Evolutionary conservation across 92 coral and sea anemone species (phyloP).

Genomic region (Umimayanthus chanpuru): DNA sequence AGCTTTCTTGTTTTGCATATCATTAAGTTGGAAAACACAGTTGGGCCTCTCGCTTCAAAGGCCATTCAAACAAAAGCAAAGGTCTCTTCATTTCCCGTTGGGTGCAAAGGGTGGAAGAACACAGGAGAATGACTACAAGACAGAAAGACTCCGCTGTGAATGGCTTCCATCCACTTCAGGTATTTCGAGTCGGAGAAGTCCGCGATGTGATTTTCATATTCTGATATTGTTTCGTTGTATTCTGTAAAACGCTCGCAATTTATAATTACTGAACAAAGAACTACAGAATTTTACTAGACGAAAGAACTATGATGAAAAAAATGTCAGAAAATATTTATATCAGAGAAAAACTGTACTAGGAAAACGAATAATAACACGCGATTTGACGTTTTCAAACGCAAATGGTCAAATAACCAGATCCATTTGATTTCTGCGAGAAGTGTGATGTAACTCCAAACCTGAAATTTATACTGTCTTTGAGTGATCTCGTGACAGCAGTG

Average conservation of each 20-base stretch:
- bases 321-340: too few species aligned
- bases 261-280: neutral
- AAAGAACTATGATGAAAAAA: neutral
- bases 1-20: constrained; percentile 1
- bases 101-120: neutral
- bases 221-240: too few species aligned
- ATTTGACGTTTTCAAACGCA: neutral
- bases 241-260: neutral
- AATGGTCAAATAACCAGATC: neutral
- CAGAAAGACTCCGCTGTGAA: neutral
- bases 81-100: neutral
- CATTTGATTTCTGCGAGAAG: neutral
- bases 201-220: neutral
- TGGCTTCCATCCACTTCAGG: constrained; percentile 1
- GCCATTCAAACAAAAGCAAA: neutral
- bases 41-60: neutral
- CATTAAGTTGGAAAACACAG: neutral
- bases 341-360: neutral
- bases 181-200: neutral
- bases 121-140: neutral
- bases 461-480: neutral
- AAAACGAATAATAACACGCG: too few species aligned
- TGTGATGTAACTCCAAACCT: neutral
- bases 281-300: too few species aligned
- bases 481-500: neutral